Conservation (phyloP, 2,113 vertebrate species). For the Sinocyclocheilus rhinocerous region DNA sequence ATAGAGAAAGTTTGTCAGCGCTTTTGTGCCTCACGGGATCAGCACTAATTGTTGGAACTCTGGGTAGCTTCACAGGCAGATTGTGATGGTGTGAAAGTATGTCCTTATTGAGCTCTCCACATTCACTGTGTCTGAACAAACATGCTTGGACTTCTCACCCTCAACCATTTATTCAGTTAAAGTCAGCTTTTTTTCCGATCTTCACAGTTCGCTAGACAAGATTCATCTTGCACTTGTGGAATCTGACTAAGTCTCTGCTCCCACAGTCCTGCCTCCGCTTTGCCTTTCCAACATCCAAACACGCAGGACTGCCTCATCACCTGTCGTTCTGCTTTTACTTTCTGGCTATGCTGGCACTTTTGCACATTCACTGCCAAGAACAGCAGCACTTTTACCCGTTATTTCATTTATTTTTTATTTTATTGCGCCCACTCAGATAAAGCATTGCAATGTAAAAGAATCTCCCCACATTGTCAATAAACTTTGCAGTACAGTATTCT, state of each 20-base stretch:
- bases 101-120: slow-evolving; percentile 19
- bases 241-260: slow-evolving; percentile 43
- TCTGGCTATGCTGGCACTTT: slow-evolving; percentile 13
- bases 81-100: slow-evolving; percentile 31
- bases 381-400: not conserved
- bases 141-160: slow-evolving; percentile 28
- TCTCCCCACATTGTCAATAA: not conserved
- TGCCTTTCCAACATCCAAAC: slow-evolving; percentile 29
- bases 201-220: slow-evolving; percentile 48
- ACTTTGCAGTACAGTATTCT: not conserved
- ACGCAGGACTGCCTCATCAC: slow-evolving; percentile 24
- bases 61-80: slow-evolving; percentile 9
- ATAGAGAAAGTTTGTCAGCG: not conserved
- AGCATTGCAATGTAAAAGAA: not conserved
- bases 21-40: slow-evolving; percentile 1
- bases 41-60: slow-evolving; percentile 3
- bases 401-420: not conserved
- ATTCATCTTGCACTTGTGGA: slow-evolving; percentile 47
- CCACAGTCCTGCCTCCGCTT: slow-evolving; percentile 23
- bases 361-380: slow-evolving; percentile 22
- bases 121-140: slow-evolving; percentile 34
- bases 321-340: slow-evolving; percentile 1
- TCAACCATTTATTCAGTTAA: slow-evolving; percentile 32
- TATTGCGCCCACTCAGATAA: not conserved
- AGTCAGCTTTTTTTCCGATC: slow-evolving; percentile 32